These are phyloP conservation scores for Aphelenchoides fujianensis DNA, from an alignment of 1,140 invertebrate species.

Conservation along the genomic window DNA sequence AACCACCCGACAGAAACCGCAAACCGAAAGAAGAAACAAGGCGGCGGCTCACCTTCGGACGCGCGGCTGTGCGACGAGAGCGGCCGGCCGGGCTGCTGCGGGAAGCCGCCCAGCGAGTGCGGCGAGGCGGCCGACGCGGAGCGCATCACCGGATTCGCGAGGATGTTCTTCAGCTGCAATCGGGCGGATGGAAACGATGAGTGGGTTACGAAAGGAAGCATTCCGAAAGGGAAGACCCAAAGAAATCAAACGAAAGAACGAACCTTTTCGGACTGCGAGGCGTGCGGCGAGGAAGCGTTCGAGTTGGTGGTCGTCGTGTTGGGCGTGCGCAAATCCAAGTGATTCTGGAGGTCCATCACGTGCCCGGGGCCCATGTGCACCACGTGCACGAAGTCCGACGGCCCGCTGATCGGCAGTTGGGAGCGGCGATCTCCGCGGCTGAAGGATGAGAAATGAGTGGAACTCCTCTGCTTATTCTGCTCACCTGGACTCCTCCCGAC, in stretches of 20 bases:
- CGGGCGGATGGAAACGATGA: too few relatives aligned
- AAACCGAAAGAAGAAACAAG: too few relatives aligned
- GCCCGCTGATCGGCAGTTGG: constrained; percentile 80
- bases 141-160: constrained; percentile 11
- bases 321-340: constrained; percentile 33
- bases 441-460: too few relatives aligned
- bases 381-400: constrained; percentile 96
- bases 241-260: too few relatives aligned
- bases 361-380: constrained; percentile 96
- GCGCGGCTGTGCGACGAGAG: constrained; percentile 23
- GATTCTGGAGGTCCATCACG: constrained; percentile 83
- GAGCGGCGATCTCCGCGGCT: constrained; percentile 55
- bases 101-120: constrained; percentile 5
- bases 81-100: constrained; percentile 8
- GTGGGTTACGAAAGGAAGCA: too few relatives aligned
- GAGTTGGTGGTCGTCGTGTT: neutral
- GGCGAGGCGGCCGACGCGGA: constrained; percentile 13
- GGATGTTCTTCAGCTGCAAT: neutral
- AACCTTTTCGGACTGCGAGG: constrained; percentile 1
- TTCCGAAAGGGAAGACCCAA: too few relatives aligned
- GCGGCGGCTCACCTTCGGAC: constrained; percentile 25
- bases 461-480: too few relatives aligned
- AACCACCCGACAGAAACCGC: too few relatives aligned
- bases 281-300: constrained; percentile 8
- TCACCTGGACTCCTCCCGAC: constrained; percentile 63